Evolutionary conservation across 1,140 invertebrate species (phyloP).

Genomic region (Zaprionus tsacasi): DNA sequence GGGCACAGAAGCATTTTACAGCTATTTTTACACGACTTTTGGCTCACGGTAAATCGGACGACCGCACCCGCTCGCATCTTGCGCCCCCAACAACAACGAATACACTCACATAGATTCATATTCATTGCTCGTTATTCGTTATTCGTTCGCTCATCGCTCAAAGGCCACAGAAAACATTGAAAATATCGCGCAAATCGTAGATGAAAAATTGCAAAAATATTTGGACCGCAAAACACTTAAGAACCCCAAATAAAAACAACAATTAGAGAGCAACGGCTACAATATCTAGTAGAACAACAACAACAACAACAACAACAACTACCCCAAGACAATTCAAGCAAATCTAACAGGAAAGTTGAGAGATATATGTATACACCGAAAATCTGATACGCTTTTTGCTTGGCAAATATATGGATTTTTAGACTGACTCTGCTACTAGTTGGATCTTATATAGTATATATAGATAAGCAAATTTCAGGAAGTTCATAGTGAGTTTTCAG

Average conservation of each 20-base stretch:
- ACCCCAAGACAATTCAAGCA: constrained; percentile 17
- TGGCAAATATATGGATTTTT: too few relatives aligned
- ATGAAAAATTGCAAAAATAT: constrained; percentile 50
- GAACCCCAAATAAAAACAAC: constrained; percentile 36
- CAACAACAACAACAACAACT: neutral
- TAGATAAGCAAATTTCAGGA: too few relatives aligned
- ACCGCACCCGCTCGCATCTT: constrained; percentile 7
- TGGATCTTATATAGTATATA: too few relatives aligned
- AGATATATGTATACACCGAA: neutral
- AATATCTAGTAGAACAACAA: constrained; percentile 13
- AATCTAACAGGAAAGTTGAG: constrained; percentile 3
- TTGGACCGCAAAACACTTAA: constrained; percentile 58
- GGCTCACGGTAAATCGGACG: constrained; percentile 2
- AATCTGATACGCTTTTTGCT: neutral
- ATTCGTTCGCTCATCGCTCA: constrained; percentile 12
- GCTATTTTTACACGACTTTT: constrained; percentile 65
- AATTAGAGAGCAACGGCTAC: constrained; percentile 9
- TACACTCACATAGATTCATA: constrained; percentile 1
- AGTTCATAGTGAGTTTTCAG: too few relatives aligned
- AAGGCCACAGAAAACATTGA: constrained; percentile 30
- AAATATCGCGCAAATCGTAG: constrained; percentile 58
- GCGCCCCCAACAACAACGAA: neutral
- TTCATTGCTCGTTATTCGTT: constrained; percentile 1
- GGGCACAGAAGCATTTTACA: constrained; percentile 57
- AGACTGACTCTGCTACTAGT: too few relatives aligned